A percentile compares a stretch with the other conserved stretches of the same genome.
Conservation (phyloP, 2,797 vertebrate genomes). For the Rhinichthys osculus region DNA sequence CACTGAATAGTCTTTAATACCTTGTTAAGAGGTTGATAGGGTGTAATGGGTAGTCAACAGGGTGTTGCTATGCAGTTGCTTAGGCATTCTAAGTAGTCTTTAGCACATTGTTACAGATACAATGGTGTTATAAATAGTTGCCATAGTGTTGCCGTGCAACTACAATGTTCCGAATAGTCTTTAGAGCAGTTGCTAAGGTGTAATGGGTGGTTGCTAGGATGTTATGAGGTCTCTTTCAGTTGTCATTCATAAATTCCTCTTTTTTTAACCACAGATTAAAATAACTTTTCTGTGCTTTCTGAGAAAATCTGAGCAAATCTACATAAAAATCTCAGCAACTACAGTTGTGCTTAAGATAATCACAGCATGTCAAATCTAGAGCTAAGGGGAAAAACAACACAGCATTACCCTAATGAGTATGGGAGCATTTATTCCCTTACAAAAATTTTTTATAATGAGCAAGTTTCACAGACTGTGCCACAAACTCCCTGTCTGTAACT, state of each 20-base stretch:
- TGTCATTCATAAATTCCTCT: background rate
- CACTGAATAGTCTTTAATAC: background rate
- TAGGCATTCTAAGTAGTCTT: background rate
- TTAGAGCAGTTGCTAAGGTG: background rate
- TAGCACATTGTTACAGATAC: background rate
- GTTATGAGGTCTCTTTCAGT: background rate
- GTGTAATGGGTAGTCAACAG: background rate
- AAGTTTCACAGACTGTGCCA: constrained; percentile 2
- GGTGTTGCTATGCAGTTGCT: background rate
- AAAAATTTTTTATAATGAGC: constrained; percentile 22
- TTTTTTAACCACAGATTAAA: background rate
- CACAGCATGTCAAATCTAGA: constrained; percentile 52
- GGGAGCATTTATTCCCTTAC: constrained; percentile 22
- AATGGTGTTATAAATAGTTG: background rate
- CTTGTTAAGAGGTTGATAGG: background rate
- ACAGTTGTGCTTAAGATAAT: constrained; percentile 49
- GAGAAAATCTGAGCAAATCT: constrained; percentile 28
- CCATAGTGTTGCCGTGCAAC: background rate
- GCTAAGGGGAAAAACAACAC: background rate
- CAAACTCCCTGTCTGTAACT: constrained; percentile 28
- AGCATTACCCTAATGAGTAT: constrained; percentile 24
- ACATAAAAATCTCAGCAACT: constrained; percentile 45
- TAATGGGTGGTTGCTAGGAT: background rate
- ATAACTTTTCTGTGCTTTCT: constrained; percentile 27
- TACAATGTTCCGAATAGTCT: background rate